Base-by-base conservation (phyloP, 1,140 invertebrate genomes). In the Acromyrmex echinatior region DNA sequence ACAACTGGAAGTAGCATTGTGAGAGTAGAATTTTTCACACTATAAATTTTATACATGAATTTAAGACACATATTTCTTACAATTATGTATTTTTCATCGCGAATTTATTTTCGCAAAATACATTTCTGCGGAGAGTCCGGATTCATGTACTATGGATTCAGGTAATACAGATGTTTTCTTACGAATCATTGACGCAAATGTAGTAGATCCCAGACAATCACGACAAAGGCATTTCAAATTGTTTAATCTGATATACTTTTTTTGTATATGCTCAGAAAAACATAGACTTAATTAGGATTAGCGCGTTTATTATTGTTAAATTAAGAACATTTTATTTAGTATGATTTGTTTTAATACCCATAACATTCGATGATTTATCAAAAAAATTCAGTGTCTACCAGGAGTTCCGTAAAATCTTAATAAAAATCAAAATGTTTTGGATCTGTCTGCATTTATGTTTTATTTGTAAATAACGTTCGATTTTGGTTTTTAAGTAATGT, bases 161-260 rank as follows among this genome's bases (percentile, higher is more conserved):
- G 80, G 80, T 84, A 84, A 84, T 84, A 63, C 70, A 84, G 56
- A 84, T 62, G 70, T 74, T 82, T 84, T 77, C 74, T 84, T 84
- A 84, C 58, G 39, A 84, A 84, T 25, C 25, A 73, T 45, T 56
- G 39, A 49, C 39, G 39, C 49, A 82, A 74, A 14, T 84, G 39
- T 84, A 82, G 68, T 82, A 35, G 70, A 84, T 84, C 70, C 58
- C 56, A 74, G 70, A 62, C n/a, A n/a, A n/a, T 49, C 12, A 51
- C 21, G 25, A 49, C 21, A 14, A 82, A 74, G 39, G 18, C 21
- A 49, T 73, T 45, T 73, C 51, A 31, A 71, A 71, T 60, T 73
- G 28, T 60, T 73, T 60, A 68, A 82, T 14, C 25, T 21, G 39
- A 82, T 35, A 35, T 79, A 73, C 12, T 73, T 31, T 60, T 14